Evolutionary conservation across 2,113 vertebrate genomes (phyloP).

Genomic region (Campylomormyrus tamandua): DNA sequence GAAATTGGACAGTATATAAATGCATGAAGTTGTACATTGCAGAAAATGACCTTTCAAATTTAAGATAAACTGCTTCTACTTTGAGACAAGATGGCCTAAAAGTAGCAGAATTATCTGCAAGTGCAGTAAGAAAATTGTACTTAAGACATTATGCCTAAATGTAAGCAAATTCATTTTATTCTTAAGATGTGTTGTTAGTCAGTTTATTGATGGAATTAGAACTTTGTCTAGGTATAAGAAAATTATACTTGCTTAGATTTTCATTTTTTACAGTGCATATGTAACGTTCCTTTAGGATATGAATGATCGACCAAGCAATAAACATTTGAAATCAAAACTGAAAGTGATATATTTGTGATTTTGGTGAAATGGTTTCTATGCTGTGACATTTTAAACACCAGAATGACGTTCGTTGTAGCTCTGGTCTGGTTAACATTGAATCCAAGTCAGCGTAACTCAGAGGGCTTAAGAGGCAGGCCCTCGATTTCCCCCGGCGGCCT

Average conservation of each 20-base stretch:
- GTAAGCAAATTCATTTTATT: too few relatives aligned
- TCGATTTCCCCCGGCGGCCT: not conserved
- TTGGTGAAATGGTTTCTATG: not conserved
- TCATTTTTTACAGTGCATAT: too few relatives aligned
- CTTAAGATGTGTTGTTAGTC: too few relatives aligned
- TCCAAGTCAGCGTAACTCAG: not conserved
- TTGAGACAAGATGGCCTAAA: too few relatives aligned
- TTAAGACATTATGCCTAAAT: too few relatives aligned
- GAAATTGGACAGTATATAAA: not conserved
- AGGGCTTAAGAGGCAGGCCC: not conserved
- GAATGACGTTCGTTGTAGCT: not conserved
- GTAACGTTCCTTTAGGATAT: not conserved
- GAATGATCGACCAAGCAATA: not conserved
- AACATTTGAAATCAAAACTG: not conserved
- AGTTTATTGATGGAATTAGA: too few relatives aligned
- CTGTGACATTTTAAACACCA: not conserved
- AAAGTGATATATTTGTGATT: not conserved
- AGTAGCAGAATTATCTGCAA: too few relatives aligned
- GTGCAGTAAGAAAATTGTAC: too few relatives aligned
- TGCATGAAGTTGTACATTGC: not conserved
- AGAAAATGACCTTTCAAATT: too few relatives aligned
- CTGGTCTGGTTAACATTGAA: not conserved
- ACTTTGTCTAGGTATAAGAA: too few relatives aligned
- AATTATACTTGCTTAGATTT: too few relatives aligned
- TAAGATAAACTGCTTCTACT: too few relatives aligned